Percentiles rank a stretch among this genome's conserved stretches.
phyloP scores from a whole-genome alignment of 2,113 vertebrate species.

The Toxostoma redivivum region DNA sequence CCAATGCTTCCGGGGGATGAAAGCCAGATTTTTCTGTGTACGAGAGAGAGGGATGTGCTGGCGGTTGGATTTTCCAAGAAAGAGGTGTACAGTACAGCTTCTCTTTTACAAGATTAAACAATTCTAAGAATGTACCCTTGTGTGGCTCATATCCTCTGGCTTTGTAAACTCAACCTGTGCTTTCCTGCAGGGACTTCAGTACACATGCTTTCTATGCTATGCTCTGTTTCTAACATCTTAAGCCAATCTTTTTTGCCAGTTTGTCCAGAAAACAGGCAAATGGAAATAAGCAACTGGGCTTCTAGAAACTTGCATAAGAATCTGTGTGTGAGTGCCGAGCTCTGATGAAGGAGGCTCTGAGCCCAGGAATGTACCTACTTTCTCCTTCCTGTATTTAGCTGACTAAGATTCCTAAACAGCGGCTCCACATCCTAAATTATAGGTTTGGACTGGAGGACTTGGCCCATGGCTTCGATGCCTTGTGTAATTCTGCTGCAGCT shows the following conservation, averaged over 20 bases:
- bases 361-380: constrained; percentile 53
- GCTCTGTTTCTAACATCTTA: background rate
- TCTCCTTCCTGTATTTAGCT: constrained; percentile 59
- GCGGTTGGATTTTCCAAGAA: constrained; percentile 59
- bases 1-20: background rate
- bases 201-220: constrained; percentile 5
- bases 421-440: constrained; percentile 49
- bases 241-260: background rate
- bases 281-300: constrained; percentile 8
- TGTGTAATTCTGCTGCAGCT: constrained; percentile 1
- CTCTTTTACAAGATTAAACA: constrained; percentile 55
- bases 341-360: background rate
- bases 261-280: constrained; percentile 28
- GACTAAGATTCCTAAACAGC: constrained; percentile 58
- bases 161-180: constrained; percentile 30
- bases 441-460: background rate
- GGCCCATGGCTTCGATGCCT: constrained; percentile 17
- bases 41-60: constrained; percentile 17
- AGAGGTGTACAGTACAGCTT: constrained; percentile 50
- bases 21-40: constrained; percentile 30
- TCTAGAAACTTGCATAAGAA: constrained; percentile 40
- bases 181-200: constrained; percentile 7
- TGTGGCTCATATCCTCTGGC: constrained; percentile 27
- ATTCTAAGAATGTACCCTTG: constrained; percentile 62
- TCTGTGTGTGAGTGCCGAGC: background rate